Evolutionary conservation across 2,888 invertebrate genomes (phyloP).

Genomic region (Acleris emargana): DNA sequence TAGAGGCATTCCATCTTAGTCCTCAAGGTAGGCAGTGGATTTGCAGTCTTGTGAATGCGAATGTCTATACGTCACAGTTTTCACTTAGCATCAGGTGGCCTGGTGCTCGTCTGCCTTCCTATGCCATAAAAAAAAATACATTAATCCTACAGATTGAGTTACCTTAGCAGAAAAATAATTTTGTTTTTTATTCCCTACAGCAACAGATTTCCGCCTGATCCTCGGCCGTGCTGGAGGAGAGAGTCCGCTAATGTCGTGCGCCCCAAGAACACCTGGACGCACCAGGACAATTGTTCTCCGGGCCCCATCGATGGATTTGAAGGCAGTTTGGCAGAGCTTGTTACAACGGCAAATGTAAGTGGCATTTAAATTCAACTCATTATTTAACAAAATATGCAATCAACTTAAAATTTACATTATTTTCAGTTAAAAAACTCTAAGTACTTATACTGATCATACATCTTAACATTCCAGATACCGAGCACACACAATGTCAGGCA

Average conservation of each 20-base stretch:
- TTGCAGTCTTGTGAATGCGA: too few species aligned
- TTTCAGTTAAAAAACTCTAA: background rate
- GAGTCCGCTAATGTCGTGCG: conserved; percentile 89
- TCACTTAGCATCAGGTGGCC: too few species aligned
- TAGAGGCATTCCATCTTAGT: too few species aligned
- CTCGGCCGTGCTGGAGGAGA: conserved; percentile 88
- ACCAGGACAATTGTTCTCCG: conserved; percentile 89
- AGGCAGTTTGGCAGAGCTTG: conserved; percentile 95
- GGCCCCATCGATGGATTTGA: conserved; percentile 92
- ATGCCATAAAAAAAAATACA: too few species aligned
- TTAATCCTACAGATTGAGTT: background rate
- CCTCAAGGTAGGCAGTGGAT: too few species aligned
- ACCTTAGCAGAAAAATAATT: background rate
- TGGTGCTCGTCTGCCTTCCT: too few species aligned
- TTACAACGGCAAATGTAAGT: conserved; percentile 94
- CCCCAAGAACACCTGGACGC: conserved; percentile 87
- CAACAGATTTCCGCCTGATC: conserved; percentile 93
- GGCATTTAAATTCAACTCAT: background rate
- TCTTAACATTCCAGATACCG: conserved; percentile 86
- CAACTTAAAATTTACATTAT: background rate
- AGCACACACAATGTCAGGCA: conserved; percentile 91
- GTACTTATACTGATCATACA: background rate
- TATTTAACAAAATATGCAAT: background rate
- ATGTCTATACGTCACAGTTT: too few species aligned
- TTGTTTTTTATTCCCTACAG: conserved; percentile 63